These are phyloP conservation scores for Haliclona indistincta DNA, from an alignment of 37 sponge, comb jelly and placozoan species.

Conservation along the genomic window DNA sequence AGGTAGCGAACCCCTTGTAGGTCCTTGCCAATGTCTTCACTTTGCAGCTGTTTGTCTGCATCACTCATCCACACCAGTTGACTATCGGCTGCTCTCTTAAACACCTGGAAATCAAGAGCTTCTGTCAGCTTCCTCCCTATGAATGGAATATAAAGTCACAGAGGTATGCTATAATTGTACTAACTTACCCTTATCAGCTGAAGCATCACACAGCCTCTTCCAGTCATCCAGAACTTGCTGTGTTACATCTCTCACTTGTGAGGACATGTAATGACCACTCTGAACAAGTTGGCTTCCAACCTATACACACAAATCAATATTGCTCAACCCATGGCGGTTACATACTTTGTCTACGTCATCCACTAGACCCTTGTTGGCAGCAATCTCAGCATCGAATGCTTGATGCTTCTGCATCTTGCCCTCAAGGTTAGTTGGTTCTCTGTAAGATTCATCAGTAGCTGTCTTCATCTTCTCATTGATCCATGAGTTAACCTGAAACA, in stretches of 20 bases:
- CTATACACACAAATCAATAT: slow-evolving; percentile 3
- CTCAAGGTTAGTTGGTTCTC: slow-evolving; percentile 85
- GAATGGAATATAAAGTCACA: neutral
- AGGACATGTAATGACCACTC: slow-evolving; percentile 56
- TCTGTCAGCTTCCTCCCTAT: slow-evolving; percentile 55
- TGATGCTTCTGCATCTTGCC: slow-evolving; percentile 93
- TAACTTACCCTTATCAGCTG: slow-evolving; percentile 69
- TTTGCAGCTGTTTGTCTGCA: slow-evolving; percentile 75
- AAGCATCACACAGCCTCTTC: slow-evolving; percentile 64
- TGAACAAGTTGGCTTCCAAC: slow-evolving; percentile 63
- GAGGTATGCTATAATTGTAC: neutral
- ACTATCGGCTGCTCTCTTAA: slow-evolving; percentile 78
- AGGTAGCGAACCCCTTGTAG: slow-evolving; percentile 86
- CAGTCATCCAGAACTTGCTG: slow-evolving; percentile 64
- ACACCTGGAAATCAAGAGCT: slow-evolving; percentile 63
- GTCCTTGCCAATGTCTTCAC: slow-evolving; percentile 85
- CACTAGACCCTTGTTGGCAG: slow-evolving; percentile 82
- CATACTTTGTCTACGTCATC: slow-evolving; percentile 70
- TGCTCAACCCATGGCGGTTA: no score
- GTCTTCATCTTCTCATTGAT: slow-evolving; percentile 84
- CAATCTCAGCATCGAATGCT: slow-evolving; percentile 89
- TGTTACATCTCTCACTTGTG: slow-evolving; percentile 44
- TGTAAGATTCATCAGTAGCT: slow-evolving; percentile 83
- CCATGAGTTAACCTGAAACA: slow-evolving; percentile 62
- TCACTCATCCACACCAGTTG: slow-evolving; percentile 79